Conservation (phyloP, 2,113 vertebrate species). For the Takifugu flavidus region DNA sequence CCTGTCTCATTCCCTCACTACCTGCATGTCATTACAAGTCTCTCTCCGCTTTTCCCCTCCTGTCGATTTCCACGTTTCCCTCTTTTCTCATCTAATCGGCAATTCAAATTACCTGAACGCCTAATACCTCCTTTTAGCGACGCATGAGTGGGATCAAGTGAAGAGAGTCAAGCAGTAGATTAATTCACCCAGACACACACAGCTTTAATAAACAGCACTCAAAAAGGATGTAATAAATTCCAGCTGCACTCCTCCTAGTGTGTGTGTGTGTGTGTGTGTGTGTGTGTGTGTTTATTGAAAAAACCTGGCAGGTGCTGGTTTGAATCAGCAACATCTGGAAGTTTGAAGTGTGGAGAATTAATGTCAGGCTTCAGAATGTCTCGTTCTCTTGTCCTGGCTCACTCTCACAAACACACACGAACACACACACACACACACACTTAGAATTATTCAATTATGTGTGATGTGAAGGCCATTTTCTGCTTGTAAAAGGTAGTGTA, state of each 20-base stretch:
- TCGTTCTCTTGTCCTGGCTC: conserved; percentile 3
- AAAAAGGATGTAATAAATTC: conserved; percentile 42
- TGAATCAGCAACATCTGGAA: conserved; percentile 68
- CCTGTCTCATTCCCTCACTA: conserved; percentile 22
- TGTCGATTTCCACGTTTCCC: conserved; percentile 12
- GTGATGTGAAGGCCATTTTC: conserved; percentile 27
- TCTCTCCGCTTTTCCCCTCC: conserved; percentile 4
- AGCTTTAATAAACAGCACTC: conserved; percentile 43
- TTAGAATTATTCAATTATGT: conserved; percentile 23
- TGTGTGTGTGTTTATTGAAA: conserved; percentile 27
- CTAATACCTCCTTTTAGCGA: conserved; percentile 58
- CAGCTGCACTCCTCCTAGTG: conserved; percentile 14
- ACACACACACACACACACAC: conserved; percentile 11
- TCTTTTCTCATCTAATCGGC: conserved; percentile 41
- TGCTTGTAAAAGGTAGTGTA: conserved; percentile 46
- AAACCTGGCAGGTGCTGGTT: conserved; percentile 48
- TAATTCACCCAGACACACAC: conserved; percentile 32
- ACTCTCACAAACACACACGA: neutral
- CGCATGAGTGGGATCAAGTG: conserved; percentile 61
- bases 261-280: conserved; percentile 20
- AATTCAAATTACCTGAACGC: conserved; percentile 58
- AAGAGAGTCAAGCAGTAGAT: conserved; percentile 55
- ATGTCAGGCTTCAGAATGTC: conserved; percentile 50
- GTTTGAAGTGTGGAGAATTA: conserved; percentile 55
- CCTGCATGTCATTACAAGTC: conserved; percentile 24